Evolutionary conservation across 2,113 vertebrate genomes (phyloP), one percentile per base, ranked within the genome.

Genomic region (Tautogolabrus adspersus): DNA sequence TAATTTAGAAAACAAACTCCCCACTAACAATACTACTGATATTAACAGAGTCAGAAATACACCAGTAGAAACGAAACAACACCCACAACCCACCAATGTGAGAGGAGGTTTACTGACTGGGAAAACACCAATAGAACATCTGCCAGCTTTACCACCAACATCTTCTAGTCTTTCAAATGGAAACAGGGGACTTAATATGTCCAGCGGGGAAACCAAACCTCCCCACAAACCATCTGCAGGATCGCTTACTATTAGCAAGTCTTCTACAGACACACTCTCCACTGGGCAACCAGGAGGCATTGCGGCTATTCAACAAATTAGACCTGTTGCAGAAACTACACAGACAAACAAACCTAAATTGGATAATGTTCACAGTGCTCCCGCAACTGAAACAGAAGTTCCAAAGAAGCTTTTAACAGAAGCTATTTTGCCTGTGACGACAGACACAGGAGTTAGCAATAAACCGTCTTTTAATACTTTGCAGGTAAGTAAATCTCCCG

Each of bases 381-480:
- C 60, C 49, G 13, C 42, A 2, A 38, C 16, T 63, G 73, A 79
- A 52, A 68, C 10, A 10, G 54, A 37, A 59, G 2, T 51, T 19
- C 34, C 34, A 5, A 66, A 51, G 2, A 79, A 40, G 46, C 52
- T n/a, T 68, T 44, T n/a, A 19, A 52, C 54, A 16, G 79, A 81
- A 56, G 6, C 46, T 58, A 11, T 60, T 65, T 15, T 16, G 1
- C 59, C 81, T 51, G 1, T 44, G 2, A 63, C 19, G 6, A 22
- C 54, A 77, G 61, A 77, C n/a, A 51, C 30, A 66, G 34, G 40
- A 56, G 18, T 58, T 21, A 73, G 12, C 11, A 15, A 23, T 23
- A 79, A 82, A 77, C 23, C 59, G 65, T 16, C 38, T 40, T 30
- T 40, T 56, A 63, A 69, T 74, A 38, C 52, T 49, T 18, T 23